Evolutionary conservation across 2,113 vertebrate species (phyloP).

Genomic region (Lophochroa leadbeateri): DNA sequence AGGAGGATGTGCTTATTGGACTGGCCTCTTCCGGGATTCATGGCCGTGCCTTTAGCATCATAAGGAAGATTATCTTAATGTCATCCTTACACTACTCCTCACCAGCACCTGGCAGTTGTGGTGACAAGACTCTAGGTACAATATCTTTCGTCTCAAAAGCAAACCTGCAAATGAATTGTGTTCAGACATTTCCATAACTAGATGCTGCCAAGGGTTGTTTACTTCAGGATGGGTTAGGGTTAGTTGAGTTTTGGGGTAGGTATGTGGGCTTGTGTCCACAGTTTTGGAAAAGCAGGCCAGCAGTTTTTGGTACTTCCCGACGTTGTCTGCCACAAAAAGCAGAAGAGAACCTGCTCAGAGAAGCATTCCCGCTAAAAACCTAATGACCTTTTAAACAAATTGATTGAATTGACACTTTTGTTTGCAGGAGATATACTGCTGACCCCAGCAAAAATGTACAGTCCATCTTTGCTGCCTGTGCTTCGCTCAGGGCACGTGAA

Average conservation of each 20-base stretch:
- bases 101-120: conserved; percentile 71
- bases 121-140: conserved; percentile 78
- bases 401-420: neutral
- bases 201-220: neutral
- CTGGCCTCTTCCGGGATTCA: conserved; percentile 83
- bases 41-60: conserved; percentile 80
- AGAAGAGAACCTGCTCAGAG: neutral
- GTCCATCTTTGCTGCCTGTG: conserved; percentile 77
- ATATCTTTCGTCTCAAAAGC: neutral
- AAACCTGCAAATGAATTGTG: neutral
- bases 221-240: neutral
- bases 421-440: conserved; percentile 82
- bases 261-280: rapidly evolving
- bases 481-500: conserved; percentile 82
- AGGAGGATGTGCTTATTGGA: conserved; percentile 83
- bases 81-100: conserved; percentile 73
- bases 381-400: neutral
- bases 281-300: neutral
- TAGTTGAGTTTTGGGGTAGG: neutral
- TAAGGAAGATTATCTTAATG: conserved; percentile 79
- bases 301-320: neutral
- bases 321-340: neutral
- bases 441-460: conserved; percentile 83
- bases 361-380: neutral
- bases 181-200: neutral